Conservation (phyloP, 2,113 vertebrate species). For the Hippopotamus amphibius region DNA sequence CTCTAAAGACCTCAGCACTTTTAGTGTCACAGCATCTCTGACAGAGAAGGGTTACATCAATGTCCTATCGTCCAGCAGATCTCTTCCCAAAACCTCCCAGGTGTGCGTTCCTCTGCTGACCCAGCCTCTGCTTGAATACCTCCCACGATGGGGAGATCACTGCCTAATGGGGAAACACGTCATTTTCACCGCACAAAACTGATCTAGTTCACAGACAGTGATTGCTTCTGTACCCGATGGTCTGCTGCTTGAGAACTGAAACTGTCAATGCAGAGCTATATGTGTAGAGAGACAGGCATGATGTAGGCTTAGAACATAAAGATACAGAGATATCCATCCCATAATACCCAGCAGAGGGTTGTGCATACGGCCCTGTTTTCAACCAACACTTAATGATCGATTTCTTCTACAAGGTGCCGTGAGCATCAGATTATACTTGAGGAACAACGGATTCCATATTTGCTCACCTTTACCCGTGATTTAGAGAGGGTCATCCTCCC, state of each 20-base stretch:
- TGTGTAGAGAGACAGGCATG: fast-evolving
- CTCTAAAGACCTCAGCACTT: background rate
- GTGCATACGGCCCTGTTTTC: fast-evolving
- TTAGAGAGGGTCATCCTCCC: background rate
- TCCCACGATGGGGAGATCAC: fast-evolving
- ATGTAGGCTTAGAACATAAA: background rate
- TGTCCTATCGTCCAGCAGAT: fast-evolving
- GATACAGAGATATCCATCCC: too few relatives aligned
- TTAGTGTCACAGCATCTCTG: fast-evolving
- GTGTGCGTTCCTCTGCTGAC: fast-evolving
- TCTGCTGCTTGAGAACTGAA: background rate
- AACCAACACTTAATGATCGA: background rate
- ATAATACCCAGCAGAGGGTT: fast-evolving
- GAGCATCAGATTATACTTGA: fast-evolving
- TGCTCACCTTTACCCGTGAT: background rate
- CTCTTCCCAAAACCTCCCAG: background rate
- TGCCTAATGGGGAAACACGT: fast-evolving
- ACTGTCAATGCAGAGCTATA: fast-evolving
- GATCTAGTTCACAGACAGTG: fast-evolving
- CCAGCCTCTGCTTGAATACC: background rate
- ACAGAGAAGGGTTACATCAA: background rate
- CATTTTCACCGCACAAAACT: fast-evolving
- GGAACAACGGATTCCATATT: fast-evolving
- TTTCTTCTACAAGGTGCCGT: background rate
- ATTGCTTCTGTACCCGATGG: background rate